A percentile compares a stretch with the other conserved stretches of the same genome.
Evolutionary conservation across 2,797 vertebrate genomes (phyloP).

Genomic region (Lycodopsis pacificus): DNA sequence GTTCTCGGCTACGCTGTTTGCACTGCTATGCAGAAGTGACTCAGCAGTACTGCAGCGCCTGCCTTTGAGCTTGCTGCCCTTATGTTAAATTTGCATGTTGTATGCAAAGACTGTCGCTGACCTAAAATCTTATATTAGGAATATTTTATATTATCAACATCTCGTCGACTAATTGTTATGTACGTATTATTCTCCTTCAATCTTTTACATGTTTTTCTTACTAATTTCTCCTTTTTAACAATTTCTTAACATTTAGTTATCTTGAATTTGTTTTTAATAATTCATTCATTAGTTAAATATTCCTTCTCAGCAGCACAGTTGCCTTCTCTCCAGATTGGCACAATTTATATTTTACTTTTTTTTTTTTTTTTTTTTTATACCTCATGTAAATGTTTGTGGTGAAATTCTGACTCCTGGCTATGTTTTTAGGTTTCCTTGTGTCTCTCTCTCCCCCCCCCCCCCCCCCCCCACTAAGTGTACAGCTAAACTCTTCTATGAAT

Average conservation of each 20-base stretch:
- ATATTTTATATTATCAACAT: background rate
- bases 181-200: background rate
- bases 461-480: slow-evolving; percentile 38
- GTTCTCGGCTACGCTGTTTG: slow-evolving; percentile 8
- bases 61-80: slow-evolving; percentile 1
- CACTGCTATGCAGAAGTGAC: slow-evolving; percentile 61
- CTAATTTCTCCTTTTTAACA: slow-evolving; percentile 9
- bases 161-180: background rate
- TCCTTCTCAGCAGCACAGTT: background rate
- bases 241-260: slow-evolving; percentile 25
- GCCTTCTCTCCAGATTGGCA: slow-evolving; percentile 1
- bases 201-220: background rate
- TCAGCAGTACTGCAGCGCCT: slow-evolving; percentile 54
- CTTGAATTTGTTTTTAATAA: background rate
- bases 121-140: background rate
- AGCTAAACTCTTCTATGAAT: slow-evolving; percentile 6
- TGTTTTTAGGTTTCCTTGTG: slow-evolving; percentile 35
- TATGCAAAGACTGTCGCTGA: background rate
- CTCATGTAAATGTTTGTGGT: slow-evolving; percentile 8
- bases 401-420: background rate
- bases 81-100: background rate
- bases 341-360: background rate
- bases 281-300: background rate
- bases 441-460: slow-evolving; percentile 6
- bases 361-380: background rate